Base-by-base conservation (phyloP, 2,888 invertebrate genomes). In the Catocala fraxini region DNA sequence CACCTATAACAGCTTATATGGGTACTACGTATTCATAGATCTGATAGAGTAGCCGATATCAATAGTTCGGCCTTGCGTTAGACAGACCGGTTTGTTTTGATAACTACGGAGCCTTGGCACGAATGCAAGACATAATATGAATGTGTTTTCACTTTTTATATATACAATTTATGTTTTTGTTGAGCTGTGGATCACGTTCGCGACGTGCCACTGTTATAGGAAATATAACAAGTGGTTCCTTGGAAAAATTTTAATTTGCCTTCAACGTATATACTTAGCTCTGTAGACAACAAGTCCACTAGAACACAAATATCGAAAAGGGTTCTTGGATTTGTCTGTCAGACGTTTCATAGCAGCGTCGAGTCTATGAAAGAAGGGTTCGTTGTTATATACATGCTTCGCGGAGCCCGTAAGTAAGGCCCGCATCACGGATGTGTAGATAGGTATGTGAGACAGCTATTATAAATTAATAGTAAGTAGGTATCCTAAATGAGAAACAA, bases 91-190 rank as follows among this genome's bases (percentile, higher is more conserved):
- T 75, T 56, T 75, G 67, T 73, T 73, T 76, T 73, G 75, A 75
- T 76, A 76, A 71, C 66, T 61, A 51, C 25, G 25, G 25, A 13
- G 45, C 75, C 75, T 75, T 75, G 75, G 73, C 76, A 76, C 67
- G 49, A 62, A 73, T 76, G 53, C 52, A 15, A 63, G 61, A 64
- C 51, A 47, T 57, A 56, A 43, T 52, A 60, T 63, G 53, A 51
- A 45, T 46, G 52, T 66, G 71, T 75, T 75, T 75, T 75, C 75
- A 75, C 75, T 75, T 75, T 75, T 73, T 61, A 69, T 52, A 60
- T 25, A 52, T 35, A 59, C 43, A 51, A 63, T 68, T 66, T 68
- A 55, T 56, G 42, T 71, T 65, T 58, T 58, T 43, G 7, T 48
- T 57, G 12, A 39, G 35, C 6, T 9, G 35, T 9, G 35, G 35